Evolutionary conservation across 2,113 vertebrate species (phyloP).

Genomic region (Platycercus adscitus): DNA sequence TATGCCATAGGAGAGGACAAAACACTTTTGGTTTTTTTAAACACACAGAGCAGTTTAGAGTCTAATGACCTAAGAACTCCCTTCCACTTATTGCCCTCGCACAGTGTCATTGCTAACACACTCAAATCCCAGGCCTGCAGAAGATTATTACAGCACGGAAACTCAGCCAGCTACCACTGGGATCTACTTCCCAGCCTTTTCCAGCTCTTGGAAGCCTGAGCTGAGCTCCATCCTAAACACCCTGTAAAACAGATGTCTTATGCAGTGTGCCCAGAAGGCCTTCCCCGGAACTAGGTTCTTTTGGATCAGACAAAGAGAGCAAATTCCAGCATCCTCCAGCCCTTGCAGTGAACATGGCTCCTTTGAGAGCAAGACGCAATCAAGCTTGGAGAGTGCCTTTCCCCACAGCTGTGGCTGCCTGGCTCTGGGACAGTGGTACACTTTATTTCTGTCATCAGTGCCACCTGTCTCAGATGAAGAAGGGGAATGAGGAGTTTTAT

Average conservation of each 20-base stretch:
- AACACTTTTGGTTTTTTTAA: background rate
- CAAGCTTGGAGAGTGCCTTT: background rate
- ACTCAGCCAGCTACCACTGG: background rate
- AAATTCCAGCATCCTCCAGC: constrained; percentile 41
- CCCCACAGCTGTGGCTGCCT: constrained; percentile 40
- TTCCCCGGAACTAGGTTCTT: constrained; percentile 24
- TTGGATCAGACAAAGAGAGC: constrained; percentile 27
- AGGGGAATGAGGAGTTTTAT: background rate
- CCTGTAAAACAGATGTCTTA: constrained; percentile 61
- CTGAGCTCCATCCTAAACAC: background rate
- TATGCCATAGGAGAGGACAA: background rate
- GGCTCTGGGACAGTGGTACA: background rate
- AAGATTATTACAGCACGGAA: background rate
- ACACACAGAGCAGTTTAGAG: background rate
- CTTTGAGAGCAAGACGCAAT: background rate
- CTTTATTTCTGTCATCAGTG: background rate
- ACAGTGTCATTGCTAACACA: background rate
- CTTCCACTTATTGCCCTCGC: background rate
- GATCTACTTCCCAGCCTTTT: constrained; percentile 21
- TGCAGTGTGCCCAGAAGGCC: constrained; percentile 41
- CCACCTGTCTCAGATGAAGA: constrained; percentile 10
- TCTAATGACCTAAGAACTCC: background rate
- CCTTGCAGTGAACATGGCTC: background rate
- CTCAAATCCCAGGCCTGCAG: background rate
- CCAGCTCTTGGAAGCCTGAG: constrained; percentile 23